phyloP scores from a whole-genome alignment of 1,140 invertebrate species.

The Zeugodacus cucurbitae region DNA sequence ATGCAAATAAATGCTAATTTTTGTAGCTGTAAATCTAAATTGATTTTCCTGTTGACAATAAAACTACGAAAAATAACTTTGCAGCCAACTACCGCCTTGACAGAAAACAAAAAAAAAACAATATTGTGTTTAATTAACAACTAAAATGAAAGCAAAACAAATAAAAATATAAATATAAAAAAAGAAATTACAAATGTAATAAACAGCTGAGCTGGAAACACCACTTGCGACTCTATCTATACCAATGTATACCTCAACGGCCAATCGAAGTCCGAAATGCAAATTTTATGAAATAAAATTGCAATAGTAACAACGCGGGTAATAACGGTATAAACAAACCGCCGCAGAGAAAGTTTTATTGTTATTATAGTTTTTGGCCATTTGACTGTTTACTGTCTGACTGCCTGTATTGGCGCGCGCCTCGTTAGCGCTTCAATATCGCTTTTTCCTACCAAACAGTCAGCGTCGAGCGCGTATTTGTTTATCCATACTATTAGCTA shows the following conservation, averaged over 20 bases:
- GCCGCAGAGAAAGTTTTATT: constrained; percentile 26
- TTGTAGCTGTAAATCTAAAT: not conserved
- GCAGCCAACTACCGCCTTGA: not conserved
- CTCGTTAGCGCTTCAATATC: not conserved
- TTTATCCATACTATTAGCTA: not conserved
- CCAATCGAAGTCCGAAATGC: not conserved
- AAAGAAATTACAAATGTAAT: not conserved
- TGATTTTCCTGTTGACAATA: not conserved
- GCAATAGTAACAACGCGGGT: not conserved
- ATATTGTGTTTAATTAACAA: not conserved
- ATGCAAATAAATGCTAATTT: not conserved
- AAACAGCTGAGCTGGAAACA: not conserved
- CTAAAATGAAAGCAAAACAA: not conserved
- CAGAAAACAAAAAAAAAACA: not conserved
- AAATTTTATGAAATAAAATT: not conserved
- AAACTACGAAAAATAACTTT: not conserved
- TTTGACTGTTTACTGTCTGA: not conserved
- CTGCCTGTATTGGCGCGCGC: not conserved
- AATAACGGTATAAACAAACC: not conserved
- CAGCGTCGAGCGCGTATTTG: not conserved
- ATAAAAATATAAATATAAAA: not conserved
- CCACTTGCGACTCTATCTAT: not conserved
- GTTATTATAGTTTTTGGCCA: constrained; percentile 1
- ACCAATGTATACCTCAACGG: not conserved
- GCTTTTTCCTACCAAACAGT: not conserved